Percentiles rank a stretch among this genome's conserved stretches.
These are phyloP conservation scores for Isaurus tuberculatus DNA, from an alignment of 92 coral and sea anemone genomes.

Conservation along the genomic window DNA sequence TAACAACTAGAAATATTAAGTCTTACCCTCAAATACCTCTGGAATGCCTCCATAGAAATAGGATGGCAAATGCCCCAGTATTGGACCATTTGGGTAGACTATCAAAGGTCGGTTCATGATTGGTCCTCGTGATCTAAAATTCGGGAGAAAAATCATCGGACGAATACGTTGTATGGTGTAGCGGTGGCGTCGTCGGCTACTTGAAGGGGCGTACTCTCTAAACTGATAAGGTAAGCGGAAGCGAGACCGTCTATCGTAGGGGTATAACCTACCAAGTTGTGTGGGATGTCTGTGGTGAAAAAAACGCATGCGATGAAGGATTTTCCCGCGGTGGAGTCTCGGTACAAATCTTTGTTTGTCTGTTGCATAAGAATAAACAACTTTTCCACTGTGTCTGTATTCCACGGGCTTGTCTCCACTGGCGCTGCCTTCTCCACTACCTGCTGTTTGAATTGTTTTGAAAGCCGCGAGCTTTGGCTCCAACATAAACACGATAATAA, in stretches of 20 bases:
- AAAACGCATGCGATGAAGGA: constrained; percentile 1
- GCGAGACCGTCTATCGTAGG: constrained; percentile 4
- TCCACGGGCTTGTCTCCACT: not conserved
- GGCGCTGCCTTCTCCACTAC: constrained; percentile 21
- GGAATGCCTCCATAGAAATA: constrained; percentile 26
- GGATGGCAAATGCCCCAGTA: not conserved
- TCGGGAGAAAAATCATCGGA: constrained; percentile 22
- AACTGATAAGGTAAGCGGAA: constrained; percentile 36
- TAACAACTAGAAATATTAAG: not conserved
- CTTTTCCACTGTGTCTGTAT: constrained; percentile 52
- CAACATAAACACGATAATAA: constrained; percentile 13
- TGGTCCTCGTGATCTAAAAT: constrained; percentile 4
- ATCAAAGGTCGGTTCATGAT: constrained; percentile 8
- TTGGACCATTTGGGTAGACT: constrained; percentile 12
- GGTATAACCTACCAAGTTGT: not conserved
- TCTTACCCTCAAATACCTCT: constrained; percentile 3
- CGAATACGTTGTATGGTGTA: constrained; percentile 27
- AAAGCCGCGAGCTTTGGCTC: constrained; percentile 21
- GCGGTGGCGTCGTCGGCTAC: not conserved
- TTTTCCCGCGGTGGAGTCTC: constrained; percentile 24
- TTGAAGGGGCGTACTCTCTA: constrained; percentile 24
- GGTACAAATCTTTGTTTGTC: constrained; percentile 65
- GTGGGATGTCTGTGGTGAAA: constrained; percentile 11
- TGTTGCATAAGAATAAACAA: constrained; percentile 66
- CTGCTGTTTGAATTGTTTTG: constrained; percentile 41